Evolutionary conservation across 2,797 vertebrate genomes (phyloP).

Genomic region (Gymnothorax reevesii): DNA sequence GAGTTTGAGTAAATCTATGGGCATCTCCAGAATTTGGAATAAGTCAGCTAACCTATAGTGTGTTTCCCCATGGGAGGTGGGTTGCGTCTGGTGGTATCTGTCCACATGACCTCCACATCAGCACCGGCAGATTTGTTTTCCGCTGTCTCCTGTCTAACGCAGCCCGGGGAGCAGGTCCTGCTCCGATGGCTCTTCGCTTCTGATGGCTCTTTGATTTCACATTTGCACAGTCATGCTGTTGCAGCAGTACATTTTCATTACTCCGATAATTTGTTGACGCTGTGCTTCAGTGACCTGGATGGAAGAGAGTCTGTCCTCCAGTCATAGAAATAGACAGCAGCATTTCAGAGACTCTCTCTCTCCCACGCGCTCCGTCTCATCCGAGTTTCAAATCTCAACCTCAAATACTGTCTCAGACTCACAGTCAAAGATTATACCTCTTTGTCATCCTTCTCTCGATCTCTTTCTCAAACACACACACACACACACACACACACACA

Average conservation of each 20-base stretch:
- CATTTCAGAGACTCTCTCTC: neutral
- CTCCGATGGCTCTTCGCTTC: neutral
- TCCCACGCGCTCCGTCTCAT: neutral
- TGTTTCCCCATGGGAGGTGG: neutral
- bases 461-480: neutral
- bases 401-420: neutral
- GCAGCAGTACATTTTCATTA: slow-evolving; percentile 19
- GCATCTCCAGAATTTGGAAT: neutral
- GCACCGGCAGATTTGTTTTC: neutral
- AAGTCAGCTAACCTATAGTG: neutral
- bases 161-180: neutral
- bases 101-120: neutral
- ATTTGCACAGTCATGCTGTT: neutral
- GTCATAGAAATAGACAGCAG: neutral
- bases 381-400: neutral
- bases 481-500: neutral
- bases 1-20: too few relatives aligned
- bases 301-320: slow-evolving; percentile 1
- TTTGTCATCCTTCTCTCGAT: neutral
- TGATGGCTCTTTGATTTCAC: neutral
- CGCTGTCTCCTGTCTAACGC: neutral
- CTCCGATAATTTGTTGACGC: slow-evolving; percentile 19
- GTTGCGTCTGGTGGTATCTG: neutral
- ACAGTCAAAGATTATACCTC: neutral
- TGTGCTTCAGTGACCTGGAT: slow-evolving; percentile 15